phyloP scores from a whole-genome alignment of 2,797 vertebrate species.

The Tokudaia muenninki region DNA sequence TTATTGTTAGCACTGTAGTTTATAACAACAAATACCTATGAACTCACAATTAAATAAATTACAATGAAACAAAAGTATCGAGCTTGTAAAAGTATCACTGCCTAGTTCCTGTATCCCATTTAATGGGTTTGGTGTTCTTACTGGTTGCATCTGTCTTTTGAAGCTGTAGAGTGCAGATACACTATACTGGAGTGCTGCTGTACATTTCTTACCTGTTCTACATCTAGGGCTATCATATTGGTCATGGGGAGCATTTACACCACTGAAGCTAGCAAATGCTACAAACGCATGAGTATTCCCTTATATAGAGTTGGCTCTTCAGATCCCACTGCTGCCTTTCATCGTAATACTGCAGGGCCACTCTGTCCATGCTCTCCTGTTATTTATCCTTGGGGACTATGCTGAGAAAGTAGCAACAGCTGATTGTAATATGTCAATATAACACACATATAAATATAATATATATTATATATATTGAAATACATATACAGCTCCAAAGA shows the following conservation, averaged over 20 bases:
- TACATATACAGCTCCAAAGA: conserved; percentile 10
- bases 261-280: neutral
- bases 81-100: conserved; percentile 27
- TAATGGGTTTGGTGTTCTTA: neutral
- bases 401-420: neutral
- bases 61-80: conserved; percentile 27
- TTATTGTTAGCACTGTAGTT: conserved; percentile 49
- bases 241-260: neutral
- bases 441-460: too few relatives aligned
- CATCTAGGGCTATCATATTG: neutral
- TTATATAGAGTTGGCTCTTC: neutral
- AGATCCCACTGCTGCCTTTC: neutral
- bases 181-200: neutral
- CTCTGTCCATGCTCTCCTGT: neutral
- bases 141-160: neutral
- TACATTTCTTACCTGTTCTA: neutral
- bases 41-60: conserved; percentile 43
- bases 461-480: neutral
- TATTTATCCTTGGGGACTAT: conserved; percentile 9
- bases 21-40: conserved; percentile 46
- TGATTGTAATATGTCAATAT: neutral
- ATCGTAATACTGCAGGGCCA: neutral
- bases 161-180: neutral
- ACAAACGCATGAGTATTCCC: neutral
- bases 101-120: neutral